Evolutionary conservation across 2,113 vertebrate species (phyloP).

Genomic region (Merops nubicus): DNA sequence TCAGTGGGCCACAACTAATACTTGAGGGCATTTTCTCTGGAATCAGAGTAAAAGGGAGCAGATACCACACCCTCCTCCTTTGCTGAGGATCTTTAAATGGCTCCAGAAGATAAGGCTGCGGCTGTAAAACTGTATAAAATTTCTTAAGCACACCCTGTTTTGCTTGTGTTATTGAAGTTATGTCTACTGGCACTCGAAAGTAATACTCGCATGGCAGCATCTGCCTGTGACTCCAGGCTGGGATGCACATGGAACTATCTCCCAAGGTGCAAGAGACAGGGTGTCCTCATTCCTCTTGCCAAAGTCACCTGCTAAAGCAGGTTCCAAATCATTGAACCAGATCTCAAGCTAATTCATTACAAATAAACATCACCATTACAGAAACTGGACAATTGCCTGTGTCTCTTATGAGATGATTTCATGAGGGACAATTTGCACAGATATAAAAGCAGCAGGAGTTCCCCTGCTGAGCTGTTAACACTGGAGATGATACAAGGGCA

Average conservation of each 20-base stretch:
- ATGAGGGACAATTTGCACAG: neutral
- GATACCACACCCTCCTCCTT: neutral
- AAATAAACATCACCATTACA: conserved; percentile 1
- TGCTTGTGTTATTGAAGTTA: neutral
- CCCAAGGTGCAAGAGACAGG: neutral
- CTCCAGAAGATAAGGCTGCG: neutral
- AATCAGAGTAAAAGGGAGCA: neutral
- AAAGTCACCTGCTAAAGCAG: neutral
- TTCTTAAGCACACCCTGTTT: neutral
- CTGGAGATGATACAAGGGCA: neutral
- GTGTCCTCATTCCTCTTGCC: neutral
- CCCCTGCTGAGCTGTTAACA: conserved; percentile 14
- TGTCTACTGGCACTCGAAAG: neutral
- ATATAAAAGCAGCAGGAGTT: neutral
- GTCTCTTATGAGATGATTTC: neutral
- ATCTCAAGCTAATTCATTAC: conserved; percentile 27
- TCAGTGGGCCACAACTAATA: neutral
- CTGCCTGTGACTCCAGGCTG: neutral
- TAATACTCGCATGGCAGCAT: neutral
- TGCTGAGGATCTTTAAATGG: neutral
- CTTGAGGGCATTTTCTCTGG: neutral
- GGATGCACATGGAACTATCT: fast-evolving
- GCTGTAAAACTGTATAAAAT: neutral
- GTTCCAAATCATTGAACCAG: neutral
- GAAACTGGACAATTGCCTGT: neutral